phyloP scores from a whole-genome alignment of 2,888 invertebrate genomes.

The Drosophila nigricruria region DNA sequence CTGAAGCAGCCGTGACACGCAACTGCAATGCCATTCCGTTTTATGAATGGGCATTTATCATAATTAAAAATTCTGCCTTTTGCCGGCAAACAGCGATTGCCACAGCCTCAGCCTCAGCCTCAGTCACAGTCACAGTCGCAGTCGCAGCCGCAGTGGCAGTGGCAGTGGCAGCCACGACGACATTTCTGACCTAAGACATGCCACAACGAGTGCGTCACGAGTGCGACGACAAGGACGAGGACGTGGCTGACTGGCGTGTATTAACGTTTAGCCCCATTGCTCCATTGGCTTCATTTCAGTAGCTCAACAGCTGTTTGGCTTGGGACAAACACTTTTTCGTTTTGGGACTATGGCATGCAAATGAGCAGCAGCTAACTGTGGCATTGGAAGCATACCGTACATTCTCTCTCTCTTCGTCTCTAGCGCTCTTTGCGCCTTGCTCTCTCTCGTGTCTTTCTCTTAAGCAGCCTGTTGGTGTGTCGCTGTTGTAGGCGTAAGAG shows the following conservation, averaged over 20 bases:
- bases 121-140: constrained; percentile 1
- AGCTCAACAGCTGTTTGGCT: constrained; percentile 69
- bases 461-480: constrained; percentile 48
- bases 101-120: constrained; percentile 8
- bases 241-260: constrained; percentile 42
- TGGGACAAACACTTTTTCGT: constrained; percentile 50
- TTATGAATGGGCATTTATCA: constrained; percentile 81
- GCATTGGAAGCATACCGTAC: constrained; percentile 62
- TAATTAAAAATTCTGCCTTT: constrained; percentile 77
- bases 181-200: constrained; percentile 82
- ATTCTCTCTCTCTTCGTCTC: not conserved
- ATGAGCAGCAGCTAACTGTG: constrained; percentile 61
- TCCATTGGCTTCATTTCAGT: constrained; percentile 55
- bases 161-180: constrained; percentile 24
- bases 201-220: constrained; percentile 67
- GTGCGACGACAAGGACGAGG: constrained; percentile 32
- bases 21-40: constrained; percentile 68
- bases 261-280: constrained; percentile 55
- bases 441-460: constrained; percentile 15
- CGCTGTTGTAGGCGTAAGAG: constrained; percentile 24
- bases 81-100: constrained; percentile 48
- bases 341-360: constrained; percentile 50
- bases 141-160: not conserved
- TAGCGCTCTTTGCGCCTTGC: not conserved
- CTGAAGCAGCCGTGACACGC: constrained; percentile 52